phyloP scores from a whole-genome alignment of 92 coral and sea anemone genomes.

The Heteractis magnifica region DNA sequence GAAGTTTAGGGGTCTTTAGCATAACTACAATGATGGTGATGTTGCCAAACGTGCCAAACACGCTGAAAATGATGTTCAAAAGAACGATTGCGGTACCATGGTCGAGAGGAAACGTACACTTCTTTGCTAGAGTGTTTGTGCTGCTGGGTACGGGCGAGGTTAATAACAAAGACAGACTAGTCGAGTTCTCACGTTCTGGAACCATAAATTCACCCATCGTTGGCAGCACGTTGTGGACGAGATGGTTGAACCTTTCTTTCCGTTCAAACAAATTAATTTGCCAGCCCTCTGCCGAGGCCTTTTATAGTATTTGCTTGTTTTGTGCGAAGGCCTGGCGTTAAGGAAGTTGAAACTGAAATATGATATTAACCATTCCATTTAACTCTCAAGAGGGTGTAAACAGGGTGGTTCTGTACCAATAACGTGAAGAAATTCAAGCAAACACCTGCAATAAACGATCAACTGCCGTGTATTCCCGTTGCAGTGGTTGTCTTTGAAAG shows the following conservation, averaged over 20 bases:
- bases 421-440: background rate
- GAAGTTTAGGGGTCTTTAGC: slow-evolving; percentile 32
- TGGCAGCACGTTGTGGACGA: background rate
- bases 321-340: background rate
- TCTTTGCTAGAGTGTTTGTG: background rate
- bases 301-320: background rate
- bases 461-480: background rate
- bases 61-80: slow-evolving; percentile 26
- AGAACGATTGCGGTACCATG: slow-evolving; percentile 19
- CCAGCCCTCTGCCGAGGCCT: background rate
- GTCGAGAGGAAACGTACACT: slow-evolving; percentile 14
- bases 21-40: slow-evolving; percentile 48
- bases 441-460: background rate
- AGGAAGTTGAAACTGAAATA: background rate
- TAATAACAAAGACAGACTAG: background rate
- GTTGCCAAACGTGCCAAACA: slow-evolving; percentile 52
- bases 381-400: background rate
- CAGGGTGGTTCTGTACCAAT: background rate
- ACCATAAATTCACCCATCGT: background rate
- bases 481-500: background rate
- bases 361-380: background rate
- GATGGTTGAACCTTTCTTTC: background rate
- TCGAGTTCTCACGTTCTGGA: background rate
- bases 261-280: background rate
- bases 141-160: slow-evolving; percentile 2